Conservation (phyloP, 2,113 vertebrate genomes). For the human region DNA sequence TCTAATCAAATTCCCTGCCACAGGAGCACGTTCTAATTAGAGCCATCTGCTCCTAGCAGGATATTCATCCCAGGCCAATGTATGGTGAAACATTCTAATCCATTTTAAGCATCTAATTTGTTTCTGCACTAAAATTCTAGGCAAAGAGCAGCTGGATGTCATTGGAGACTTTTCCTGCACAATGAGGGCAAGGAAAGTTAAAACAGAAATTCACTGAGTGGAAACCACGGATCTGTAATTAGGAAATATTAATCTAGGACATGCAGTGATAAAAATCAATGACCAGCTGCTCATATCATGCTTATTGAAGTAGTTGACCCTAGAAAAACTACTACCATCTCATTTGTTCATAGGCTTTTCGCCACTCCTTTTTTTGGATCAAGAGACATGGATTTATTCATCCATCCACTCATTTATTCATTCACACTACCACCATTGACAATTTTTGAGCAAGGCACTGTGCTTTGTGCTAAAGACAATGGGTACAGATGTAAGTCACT, state of each 20-base stretch:
- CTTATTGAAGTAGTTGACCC: neutral
- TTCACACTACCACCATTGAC: neutral
- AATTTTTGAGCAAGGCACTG: neutral
- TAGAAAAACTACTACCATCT: neutral
- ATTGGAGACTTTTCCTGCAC: conserved; percentile 53
- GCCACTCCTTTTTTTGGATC: neutral
- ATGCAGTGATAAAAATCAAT: neutral
- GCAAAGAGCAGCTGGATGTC: conserved; percentile 43
- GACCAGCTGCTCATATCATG: neutral
- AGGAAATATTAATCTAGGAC: conserved; percentile 44
- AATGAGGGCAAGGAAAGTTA: conserved; percentile 16
- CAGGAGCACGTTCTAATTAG: conserved; percentile 63
- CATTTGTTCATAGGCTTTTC: neutral
- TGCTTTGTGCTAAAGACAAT: neutral
- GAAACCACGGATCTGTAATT: conserved; percentile 31
- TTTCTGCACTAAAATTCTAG: conserved; percentile 57
- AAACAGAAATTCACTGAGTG: neutral
- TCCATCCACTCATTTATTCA: neutral
- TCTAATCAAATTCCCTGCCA: conserved; percentile 63
- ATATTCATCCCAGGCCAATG: conserved; percentile 24
- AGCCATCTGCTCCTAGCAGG: conserved; percentile 38
- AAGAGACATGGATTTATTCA: neutral
- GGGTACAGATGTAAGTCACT: neutral
- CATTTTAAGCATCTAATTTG: conserved; percentile 64
- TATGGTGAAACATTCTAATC: conserved; percentile 60